Conservation (phyloP, 2,888 invertebrate genomes). For the Eugnorisma glareosa region DNA sequence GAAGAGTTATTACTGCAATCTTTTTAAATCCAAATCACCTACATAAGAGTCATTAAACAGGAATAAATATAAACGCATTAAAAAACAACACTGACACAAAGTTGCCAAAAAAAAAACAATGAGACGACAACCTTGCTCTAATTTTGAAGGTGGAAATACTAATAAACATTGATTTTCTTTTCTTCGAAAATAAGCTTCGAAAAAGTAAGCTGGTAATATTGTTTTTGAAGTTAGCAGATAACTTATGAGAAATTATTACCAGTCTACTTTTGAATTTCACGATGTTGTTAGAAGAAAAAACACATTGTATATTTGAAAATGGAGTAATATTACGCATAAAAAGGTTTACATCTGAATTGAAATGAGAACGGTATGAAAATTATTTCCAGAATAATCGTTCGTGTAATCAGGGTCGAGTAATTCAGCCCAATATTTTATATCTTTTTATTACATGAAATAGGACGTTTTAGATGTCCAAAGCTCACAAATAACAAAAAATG, state of each 20-base stretch:
- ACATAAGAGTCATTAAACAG: slow-evolving; percentile 26
- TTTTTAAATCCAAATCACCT: slow-evolving; percentile 36
- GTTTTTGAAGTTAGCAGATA: not conserved
- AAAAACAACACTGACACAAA: slow-evolving; percentile 47
- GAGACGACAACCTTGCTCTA: slow-evolving; percentile 58
- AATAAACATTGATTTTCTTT: slow-evolving; percentile 38
- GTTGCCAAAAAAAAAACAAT: slow-evolving; percentile 47
- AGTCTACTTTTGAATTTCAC: no score
- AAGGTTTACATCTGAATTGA: slow-evolving; percentile 1
- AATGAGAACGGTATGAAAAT: not conserved
- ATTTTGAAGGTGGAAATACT: slow-evolving; percentile 52
- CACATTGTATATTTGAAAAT: not conserved
- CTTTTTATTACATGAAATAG: slow-evolving; percentile 43
- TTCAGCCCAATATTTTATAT: slow-evolving; percentile 28
- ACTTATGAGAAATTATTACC: not conserved
- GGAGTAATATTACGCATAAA: not conserved
- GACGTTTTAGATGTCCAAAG: slow-evolving; percentile 31
- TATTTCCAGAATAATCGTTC: not conserved
- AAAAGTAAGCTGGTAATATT: not conserved
- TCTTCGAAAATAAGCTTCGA: slow-evolving; percentile 27
- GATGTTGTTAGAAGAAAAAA: not conserved
- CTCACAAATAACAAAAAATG: slow-evolving; percentile 53
- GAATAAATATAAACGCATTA: slow-evolving; percentile 28
- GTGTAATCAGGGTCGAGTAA: slow-evolving; percentile 7
- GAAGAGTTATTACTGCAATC: slow-evolving; percentile 40